Percentiles rank a stretch among this genome's conserved stretches.
Conservation (phyloP, 2,888 invertebrate species). For the Baccha elongata region DNA sequence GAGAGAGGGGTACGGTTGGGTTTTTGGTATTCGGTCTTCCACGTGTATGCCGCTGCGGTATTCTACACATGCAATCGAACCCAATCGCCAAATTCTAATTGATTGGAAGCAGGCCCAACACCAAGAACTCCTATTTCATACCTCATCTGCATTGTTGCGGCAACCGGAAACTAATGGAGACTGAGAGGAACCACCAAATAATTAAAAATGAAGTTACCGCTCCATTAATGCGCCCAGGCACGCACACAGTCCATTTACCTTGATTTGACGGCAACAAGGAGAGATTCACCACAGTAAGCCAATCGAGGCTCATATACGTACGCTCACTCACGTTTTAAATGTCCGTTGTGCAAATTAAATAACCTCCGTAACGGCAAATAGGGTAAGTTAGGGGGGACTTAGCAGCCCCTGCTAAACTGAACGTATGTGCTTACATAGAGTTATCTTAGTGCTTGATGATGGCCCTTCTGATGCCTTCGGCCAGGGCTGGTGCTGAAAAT, state of each 20-base stretch:
- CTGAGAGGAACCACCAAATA: conserved; percentile 53
- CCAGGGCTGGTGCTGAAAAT: conserved; percentile 46
- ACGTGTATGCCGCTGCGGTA: not conserved
- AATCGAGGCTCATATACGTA: conserved; percentile 50
- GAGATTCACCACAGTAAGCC: conserved; percentile 29
- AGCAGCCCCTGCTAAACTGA: not conserved
- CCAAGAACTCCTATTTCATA: conserved; percentile 19
- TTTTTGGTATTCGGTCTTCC: not conserved
- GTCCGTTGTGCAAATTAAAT: conserved; percentile 68
- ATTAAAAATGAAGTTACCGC: conserved; percentile 71
- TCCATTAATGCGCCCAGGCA: conserved; percentile 68
- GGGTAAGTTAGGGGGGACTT: not conserved
- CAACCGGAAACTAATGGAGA: conserved; percentile 45
- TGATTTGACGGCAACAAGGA: conserved; percentile 37
- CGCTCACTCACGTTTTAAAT: conserved; percentile 61
- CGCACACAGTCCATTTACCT: conserved; percentile 65
- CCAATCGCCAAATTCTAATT: conserved; percentile 62
- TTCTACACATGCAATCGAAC: conserved; percentile 51
- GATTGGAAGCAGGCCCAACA: conserved; percentile 53
- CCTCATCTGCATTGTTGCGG: conserved; percentile 23
- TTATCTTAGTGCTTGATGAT: conserved; percentile 43
- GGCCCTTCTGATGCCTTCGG: not conserved
- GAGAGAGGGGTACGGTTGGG: conserved; percentile 7
- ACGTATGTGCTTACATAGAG: conserved; percentile 23
- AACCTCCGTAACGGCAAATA: conserved; percentile 9